Evolutionary conservation across 1,140 invertebrate species (phyloP).

Genomic region (Drosophila sulfurigaster): DNA sequence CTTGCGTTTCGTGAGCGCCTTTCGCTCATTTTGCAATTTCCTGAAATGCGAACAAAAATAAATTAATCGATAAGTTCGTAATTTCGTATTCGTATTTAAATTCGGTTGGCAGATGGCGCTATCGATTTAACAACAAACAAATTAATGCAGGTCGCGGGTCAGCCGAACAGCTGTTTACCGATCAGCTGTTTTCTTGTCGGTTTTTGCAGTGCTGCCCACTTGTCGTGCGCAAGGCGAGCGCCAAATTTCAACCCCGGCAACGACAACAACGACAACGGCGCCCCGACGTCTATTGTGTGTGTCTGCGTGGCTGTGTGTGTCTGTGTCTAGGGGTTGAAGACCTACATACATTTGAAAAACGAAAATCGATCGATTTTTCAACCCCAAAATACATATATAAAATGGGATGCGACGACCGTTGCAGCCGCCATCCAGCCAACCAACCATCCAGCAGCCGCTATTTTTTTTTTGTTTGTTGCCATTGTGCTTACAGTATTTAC

Average conservation of each 20-base stretch:
- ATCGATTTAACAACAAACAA: conserved; percentile 43
- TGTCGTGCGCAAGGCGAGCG: conserved; percentile 44
- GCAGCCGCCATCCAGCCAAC: background rate
- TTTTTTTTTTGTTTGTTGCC: conserved; percentile 28
- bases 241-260: conserved; percentile 64
- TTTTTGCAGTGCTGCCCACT: conserved; percentile 47
- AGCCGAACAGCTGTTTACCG: conserved; percentile 26
- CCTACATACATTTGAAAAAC: conserved; percentile 55
- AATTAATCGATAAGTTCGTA: background rate
- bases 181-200: conserved; percentile 55
- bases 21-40: conserved; percentile 78
- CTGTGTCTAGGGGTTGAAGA: conserved; percentile 67
- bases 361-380: conserved; percentile 78
- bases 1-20: conserved; percentile 76
- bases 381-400: conserved; percentile 37
- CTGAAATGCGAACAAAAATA: conserved; percentile 32
- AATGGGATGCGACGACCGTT: conserved; percentile 16
- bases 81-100: background rate
- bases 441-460: conserved; percentile 13
- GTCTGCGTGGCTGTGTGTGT: background rate
- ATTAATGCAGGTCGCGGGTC: conserved; percentile 70
- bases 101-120: background rate
- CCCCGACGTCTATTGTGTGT: too few species aligned
- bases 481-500: conserved; percentile 40
- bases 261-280: background rate